Conservation (phyloP, 2,113 vertebrate species). For the Desmodus rotundus region DNA sequence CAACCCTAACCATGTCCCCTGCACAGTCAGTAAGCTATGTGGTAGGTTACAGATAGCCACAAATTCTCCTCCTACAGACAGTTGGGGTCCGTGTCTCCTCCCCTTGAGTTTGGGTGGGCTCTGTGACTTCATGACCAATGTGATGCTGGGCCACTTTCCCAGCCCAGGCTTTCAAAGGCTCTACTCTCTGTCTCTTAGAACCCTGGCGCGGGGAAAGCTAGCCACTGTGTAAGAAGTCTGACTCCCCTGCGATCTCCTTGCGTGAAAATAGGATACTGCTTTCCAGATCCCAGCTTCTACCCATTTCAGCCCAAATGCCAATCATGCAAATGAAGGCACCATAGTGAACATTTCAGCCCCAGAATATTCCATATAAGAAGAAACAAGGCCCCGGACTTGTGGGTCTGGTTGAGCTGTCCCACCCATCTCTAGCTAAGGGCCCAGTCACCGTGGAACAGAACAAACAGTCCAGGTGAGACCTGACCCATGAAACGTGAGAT, state of each 20-base stretch:
- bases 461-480: not conserved
- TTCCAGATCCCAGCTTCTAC: not conserved
- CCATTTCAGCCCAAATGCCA: not conserved
- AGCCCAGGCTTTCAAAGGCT: not conserved
- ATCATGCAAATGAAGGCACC: not conserved
- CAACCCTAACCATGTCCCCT: not conserved
- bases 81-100: not conserved
- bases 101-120: not conserved
- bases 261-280: not conserved
- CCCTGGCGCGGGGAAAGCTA: not conserved
- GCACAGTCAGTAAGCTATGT: not conserved
- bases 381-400: fast-evolving
- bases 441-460: not conserved
- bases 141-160: not conserved
- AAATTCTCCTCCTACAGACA: not conserved
- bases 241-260: not conserved
- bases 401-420: not conserved
- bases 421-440: not conserved
- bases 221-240: not conserved
- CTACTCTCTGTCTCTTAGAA: too few species aligned
- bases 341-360: not conserved
- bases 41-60: not conserved
- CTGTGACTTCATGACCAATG: not conserved
- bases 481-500: not conserved
- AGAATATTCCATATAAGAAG: not conserved